A percentile compares a stretch with the other conserved stretches of the same genome.
phyloP scores from a whole-genome alignment of 2,888 invertebrate species.

The Brachycybe producta region DNA sequence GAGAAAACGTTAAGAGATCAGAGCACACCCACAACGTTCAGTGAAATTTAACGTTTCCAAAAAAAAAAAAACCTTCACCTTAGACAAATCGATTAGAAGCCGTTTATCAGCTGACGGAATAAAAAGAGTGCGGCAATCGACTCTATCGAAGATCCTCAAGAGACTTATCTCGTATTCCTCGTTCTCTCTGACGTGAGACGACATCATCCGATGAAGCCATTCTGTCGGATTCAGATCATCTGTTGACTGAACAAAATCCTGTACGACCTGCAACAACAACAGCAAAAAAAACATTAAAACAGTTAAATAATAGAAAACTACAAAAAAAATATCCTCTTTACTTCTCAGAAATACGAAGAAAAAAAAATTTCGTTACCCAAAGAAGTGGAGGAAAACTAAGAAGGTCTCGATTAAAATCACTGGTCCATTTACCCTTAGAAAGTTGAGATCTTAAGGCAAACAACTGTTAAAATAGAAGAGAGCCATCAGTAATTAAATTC shows the following conservation, averaged over 20 bases:
- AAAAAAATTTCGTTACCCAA: conserved; percentile 20
- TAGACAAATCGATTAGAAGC: conserved; percentile 22
- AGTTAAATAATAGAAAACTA: conserved; percentile 1
- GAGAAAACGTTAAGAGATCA: background rate
- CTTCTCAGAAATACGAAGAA: background rate
- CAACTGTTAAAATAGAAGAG: conserved; percentile 18
- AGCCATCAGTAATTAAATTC: background rate
- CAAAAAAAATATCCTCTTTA: background rate
- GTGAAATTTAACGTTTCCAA: background rate
- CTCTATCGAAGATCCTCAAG: conserved; percentile 22
- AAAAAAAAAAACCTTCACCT: conserved; percentile 10
- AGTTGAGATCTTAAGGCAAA: conserved; percentile 25
- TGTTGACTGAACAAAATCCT: conserved; percentile 24
- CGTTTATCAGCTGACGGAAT: conserved; percentile 22
- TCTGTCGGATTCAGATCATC: conserved; percentile 19
- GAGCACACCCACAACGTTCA: background rate
- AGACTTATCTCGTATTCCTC: conserved; percentile 23
- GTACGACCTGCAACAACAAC: conserved; percentile 21
- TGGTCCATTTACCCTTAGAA: conserved; percentile 23
- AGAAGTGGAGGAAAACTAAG: conserved; percentile 24
- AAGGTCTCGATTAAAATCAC: conserved; percentile 23
- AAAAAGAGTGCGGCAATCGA: conserved; percentile 25
- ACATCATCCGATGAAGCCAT: conserved; percentile 23
- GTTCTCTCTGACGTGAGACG: conserved; percentile 22
- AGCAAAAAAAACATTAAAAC: background rate